Base-by-base conservation (phyloP, 2,888 invertebrate species). In the Noctuana brunneofusca region DNA sequence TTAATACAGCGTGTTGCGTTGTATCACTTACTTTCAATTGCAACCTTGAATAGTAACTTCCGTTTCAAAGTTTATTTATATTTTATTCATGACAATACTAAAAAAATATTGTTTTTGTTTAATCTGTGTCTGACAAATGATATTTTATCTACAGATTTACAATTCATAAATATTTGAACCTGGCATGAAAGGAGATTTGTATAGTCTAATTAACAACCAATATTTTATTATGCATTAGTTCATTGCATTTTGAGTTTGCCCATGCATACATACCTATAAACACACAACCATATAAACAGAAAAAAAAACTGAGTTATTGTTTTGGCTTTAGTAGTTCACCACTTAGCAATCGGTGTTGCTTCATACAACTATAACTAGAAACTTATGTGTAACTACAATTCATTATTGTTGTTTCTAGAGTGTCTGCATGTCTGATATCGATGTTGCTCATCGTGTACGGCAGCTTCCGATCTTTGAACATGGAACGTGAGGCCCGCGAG, bases 401-500 rank as follows among this genome's bases (percentile, higher is more conserved):
- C n/a, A n/a, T n/a, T n/a, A 48, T 4, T 27, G 6, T 59, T 41
- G 12, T 20, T 48, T 22, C 2, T 82, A 92, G 98, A 78, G 97
- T 99, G 67, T 98, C 98, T 58, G 99, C 98, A 74, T 99, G 98
- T 91, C 93, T 98, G 73, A 98, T 99, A 88, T 98, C 98, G 73
- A 98, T 99, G 94, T 94, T 98, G 75, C 94, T 99, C 71, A 99
- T 99, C 78, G 98, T 99, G 38, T 99, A 99, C 86, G 99, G 98
- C 76, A 98, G 98, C 84, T 99, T 98, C 92, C 96, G 98, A 74
- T 98, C 98, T 68, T 92, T 98, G 69, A 98, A 98, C 89, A 97
- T 98, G 95, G 98, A 98, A 86, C 96, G 98, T 73, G 98, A 98
- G 84, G 97, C 97, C 52, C 94, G 97, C 67, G 96, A 97, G 84